Evolutionary conservation across 2,888 invertebrate species (phyloP).

Genomic region (Microplitis manilae): DNA sequence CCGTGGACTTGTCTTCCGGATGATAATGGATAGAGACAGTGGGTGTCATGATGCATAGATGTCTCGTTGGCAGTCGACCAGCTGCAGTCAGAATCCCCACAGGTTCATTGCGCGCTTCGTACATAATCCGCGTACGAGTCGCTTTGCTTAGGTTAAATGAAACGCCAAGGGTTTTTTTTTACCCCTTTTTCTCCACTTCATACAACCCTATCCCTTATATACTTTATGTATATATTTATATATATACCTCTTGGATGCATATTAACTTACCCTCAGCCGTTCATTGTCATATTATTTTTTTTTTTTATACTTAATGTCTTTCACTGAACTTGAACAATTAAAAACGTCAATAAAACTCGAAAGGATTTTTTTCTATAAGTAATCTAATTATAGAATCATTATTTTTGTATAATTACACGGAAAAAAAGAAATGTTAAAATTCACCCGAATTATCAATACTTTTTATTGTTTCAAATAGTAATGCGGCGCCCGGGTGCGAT

Average conservation of each 20-base stretch:
- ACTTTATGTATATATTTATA: background rate
- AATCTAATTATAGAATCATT: background rate
- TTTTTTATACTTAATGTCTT: background rate
- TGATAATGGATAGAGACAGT: conserved; percentile 66
- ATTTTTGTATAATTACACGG: too few species aligned
- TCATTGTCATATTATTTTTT: too few species aligned
- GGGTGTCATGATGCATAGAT: conserved; percentile 57
- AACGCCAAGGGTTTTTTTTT: conserved; percentile 21
- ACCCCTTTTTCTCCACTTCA: background rate
- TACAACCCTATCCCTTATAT: conserved; percentile 1
- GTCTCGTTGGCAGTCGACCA: conserved; percentile 62
- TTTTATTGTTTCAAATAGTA: too few species aligned
- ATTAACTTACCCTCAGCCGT: background rate
- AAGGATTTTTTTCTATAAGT: background rate
- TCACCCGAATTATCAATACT: too few species aligned
- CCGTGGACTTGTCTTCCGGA: conserved; percentile 59
- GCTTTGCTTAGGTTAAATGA: conserved; percentile 27
- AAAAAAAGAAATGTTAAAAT: too few species aligned
- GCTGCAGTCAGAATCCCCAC: conserved; percentile 65
- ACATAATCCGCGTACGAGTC: conserved; percentile 35
- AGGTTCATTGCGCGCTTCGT: conserved; percentile 58
- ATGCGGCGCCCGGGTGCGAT: too few species aligned
- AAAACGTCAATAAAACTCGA: background rate
- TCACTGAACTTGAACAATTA: background rate
- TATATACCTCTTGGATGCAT: background rate